Conservation (phyloP, 1,140 invertebrate genomes). For the Chlorops oryzae region DNA sequence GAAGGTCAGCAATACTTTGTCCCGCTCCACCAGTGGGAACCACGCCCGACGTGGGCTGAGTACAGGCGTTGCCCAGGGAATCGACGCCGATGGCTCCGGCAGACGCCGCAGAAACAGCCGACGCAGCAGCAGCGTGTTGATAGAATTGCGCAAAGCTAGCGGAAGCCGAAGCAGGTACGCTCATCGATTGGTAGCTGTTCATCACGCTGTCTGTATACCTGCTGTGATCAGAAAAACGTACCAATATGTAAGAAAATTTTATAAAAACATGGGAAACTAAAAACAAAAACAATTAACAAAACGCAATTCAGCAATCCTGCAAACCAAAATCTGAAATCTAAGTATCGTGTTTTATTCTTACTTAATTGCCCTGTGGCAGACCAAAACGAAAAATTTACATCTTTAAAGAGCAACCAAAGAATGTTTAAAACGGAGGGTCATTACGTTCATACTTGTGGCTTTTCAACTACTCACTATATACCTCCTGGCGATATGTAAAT, state of each 20-base stretch:
- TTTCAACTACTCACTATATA: too few species aligned
- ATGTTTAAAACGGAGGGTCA: too few species aligned
- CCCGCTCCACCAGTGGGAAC: slow-evolving; percentile 54
- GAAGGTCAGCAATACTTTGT: slow-evolving; percentile 73
- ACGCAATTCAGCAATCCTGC: too few species aligned
- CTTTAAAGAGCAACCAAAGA: too few species aligned
- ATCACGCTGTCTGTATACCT: slow-evolving; percentile 47
- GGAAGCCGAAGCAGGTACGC: slow-evolving; percentile 44
- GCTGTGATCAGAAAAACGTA: slow-evolving; percentile 7
- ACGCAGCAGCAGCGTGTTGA: slow-evolving; percentile 68
- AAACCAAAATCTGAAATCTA: too few species aligned
- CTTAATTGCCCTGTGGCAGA: too few species aligned
- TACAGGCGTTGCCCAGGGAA: slow-evolving; percentile 48
- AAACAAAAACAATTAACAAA: slow-evolving; percentile 18
- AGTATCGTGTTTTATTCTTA: too few species aligned
- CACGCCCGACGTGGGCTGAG: slow-evolving; percentile 55
- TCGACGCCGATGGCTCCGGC: slow-evolving; percentile 51
- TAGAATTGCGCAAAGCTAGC: slow-evolving; percentile 74
- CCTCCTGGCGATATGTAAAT: slow-evolving; percentile 35
- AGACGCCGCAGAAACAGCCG: slow-evolving; percentile 53
- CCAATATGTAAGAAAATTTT: too few species aligned
- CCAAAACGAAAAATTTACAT: too few species aligned
- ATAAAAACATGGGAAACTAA: slow-evolving; percentile 5
- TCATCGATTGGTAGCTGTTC: slow-evolving; percentile 49
- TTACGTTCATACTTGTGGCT: too few species aligned